Evolutionary conservation across 2,113 vertebrate genomes (phyloP), one percentile per base, ranked within the genome.

Genomic region (Aegotheles bennettii): DNA sequence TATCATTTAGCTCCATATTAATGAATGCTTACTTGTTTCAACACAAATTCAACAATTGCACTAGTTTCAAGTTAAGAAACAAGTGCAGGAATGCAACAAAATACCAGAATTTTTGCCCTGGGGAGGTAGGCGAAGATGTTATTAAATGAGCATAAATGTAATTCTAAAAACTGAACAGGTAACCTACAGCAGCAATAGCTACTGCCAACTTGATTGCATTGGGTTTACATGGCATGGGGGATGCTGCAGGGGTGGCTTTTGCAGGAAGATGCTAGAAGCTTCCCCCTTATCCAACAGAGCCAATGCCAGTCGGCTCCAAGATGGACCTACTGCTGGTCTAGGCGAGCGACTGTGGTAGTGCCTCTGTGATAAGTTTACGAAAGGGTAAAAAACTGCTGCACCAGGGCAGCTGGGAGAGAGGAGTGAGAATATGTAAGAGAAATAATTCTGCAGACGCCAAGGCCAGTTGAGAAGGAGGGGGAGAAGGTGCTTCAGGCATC

Each of bases 301-400:
- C 18, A 59, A 16, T 26, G 13, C 4, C 68, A 73, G n/a, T n/a
- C 1, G 2, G 12, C 43, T 67, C 9, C 19, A 57, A 26, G 28
- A 59, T 0, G 2, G 47, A 81, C 16, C 2, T 3, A 1, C 11
- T 3, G 1, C 36, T 20, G 40, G n/a, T 16, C 24, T 79, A 67
- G n/a, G 28, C 36, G 4, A 71, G 36, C 11, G 3, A 45, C 2
- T 0, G 0, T 9, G 16, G 36, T 8, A 74, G 20, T 0, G 1
- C 8, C 60, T n/a, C 40, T 20, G 11, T 2, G 16, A 33, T 29
- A 78, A 63, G 3, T 47, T 69, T 38, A 68, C 20, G 5, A 57
- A 83, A 20, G 28, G 6, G 40, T 9, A 26, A 36, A 63, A 42
- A 36, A 14, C 8, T 31, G 25, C 47, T 90, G 51, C 21, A 35